Base-by-base conservation (phyloP, 2,797 vertebrate genomes). In the Rhynchotus rufescens region DNA sequence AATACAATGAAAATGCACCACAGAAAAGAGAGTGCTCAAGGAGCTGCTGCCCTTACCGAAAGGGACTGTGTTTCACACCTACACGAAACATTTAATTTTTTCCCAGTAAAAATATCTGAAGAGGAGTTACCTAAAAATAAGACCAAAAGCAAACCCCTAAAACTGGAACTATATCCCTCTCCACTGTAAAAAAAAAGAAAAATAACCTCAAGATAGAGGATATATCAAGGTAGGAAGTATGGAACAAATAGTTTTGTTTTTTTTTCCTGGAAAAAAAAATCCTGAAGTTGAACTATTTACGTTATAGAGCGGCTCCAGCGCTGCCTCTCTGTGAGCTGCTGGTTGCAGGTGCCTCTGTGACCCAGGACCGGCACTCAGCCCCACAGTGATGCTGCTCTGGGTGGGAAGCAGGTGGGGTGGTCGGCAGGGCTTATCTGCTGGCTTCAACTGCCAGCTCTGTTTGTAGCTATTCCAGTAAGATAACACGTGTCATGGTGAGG, bases 1-100 rank as follows among this genome's bases (percentile, higher is more conserved):
- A 93, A 84, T 76, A 81, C 76, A 88, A 69, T 30, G 17, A 86
- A 87, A 68, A 71, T 22, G 20, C 38, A 86, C 42, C 62, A 75
- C 66, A 32, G 36, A 85, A 76, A 34, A 36, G 16, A 34, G 2
- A 1, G 10, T 54, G 52, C 52, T 54, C 28, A 19, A 54, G 52
- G 28, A 56, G 52, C 16, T 56, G 52, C 28, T 56, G 52, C 52
- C 38, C 76, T 84, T 78, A 51, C 28, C 7, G 15, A 73, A 72
- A 73, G 38, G 23, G 42, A 5, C 38, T 69, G 9, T 45, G 17
- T 69, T 86, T 86, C 42, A 9, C 7, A 51, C 25, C n/a, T 59
- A 17, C 54, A 20, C n/a, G 9, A 69, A 78, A 15, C 47, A n/a
- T 69, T 81, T 81, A 22, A 40, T 71, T 86, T 88, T 82, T 59